Evolutionary conservation across 2,888 invertebrate genomes (phyloP).

Genomic region (Thysanoteuthis rhombus): DNA sequence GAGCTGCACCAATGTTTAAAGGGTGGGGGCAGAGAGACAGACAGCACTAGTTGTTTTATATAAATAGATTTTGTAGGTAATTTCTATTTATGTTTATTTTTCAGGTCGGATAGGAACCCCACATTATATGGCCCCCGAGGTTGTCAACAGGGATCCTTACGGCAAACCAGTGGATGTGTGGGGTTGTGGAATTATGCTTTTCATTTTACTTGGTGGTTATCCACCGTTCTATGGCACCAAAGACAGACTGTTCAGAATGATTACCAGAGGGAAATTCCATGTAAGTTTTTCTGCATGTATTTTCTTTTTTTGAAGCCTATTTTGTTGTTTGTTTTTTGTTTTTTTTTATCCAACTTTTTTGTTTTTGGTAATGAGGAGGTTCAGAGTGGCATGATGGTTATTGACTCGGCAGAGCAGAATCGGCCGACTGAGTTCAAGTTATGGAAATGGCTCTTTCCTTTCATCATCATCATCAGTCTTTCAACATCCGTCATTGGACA

Average conservation of each 20-base stretch:
- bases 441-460: too few species aligned
- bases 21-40: too few species aligned
- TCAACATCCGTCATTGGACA: too few species aligned
- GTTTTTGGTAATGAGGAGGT: too few species aligned
- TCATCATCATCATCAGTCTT: too few species aligned
- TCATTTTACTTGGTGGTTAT: constrained; percentile 91
- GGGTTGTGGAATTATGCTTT: constrained; percentile 95
- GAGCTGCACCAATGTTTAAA: too few species aligned
- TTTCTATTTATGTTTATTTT: constrained; percentile 20
- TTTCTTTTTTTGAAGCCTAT: neutral
- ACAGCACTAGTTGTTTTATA: too few species aligned
- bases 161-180: constrained; percentile 95
- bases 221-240: constrained; percentile 95
- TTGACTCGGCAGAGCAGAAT: too few species aligned
- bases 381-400: too few species aligned
- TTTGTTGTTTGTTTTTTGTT: too few species aligned
- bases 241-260: constrained; percentile 89
- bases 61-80: neutral
- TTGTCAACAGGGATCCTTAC: constrained; percentile 84
- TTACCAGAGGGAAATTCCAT: constrained; percentile 70
- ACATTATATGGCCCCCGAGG: constrained; percentile 98
- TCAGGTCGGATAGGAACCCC: constrained; percentile 92
- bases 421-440: too few species aligned
- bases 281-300: constrained; percentile 52
- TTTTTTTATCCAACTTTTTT: too few species aligned